Percentiles rank a stretch among this genome's conserved stretches.
Conservation (phyloP, 2,797 vertebrate genomes). For the Rhynchotus rufescens region DNA sequence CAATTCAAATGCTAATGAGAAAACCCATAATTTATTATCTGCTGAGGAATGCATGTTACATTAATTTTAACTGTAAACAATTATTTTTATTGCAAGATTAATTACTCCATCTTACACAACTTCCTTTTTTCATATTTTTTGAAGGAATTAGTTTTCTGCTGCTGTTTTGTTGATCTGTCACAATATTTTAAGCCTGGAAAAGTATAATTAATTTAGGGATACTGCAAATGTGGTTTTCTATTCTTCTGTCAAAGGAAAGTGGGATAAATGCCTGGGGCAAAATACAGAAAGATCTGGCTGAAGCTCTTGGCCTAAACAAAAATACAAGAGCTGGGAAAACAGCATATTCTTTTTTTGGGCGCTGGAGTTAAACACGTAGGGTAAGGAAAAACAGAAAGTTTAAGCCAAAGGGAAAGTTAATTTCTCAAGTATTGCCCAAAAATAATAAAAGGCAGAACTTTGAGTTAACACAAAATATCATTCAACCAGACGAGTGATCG, state of each 20-base stretch:
- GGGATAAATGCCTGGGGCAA: constrained; percentile 76
- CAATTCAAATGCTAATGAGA: constrained; percentile 91
- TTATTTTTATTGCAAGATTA: constrained; percentile 94
- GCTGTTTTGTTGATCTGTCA: constrained; percentile 82
- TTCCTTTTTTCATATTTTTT: constrained; percentile 86
- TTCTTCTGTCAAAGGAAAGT: constrained; percentile 79
- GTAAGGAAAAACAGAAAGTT: neutral
- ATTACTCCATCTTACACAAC: constrained; percentile 85
- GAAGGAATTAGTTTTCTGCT: constrained; percentile 81
- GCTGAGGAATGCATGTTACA: constrained; percentile 90
- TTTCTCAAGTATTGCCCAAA: neutral
- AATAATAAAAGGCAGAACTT: neutral
- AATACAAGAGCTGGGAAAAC: constrained; percentile 53
- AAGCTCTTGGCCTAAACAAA: constrained; percentile 65
- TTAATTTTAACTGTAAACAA: constrained; percentile 94
- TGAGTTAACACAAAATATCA: neutral
- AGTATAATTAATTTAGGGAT: constrained; percentile 81
- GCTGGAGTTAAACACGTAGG: neutral
- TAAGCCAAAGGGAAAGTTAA: neutral
- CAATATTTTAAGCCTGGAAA: constrained; percentile 77
- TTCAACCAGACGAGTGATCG: neutral
- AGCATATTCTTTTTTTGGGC: neutral
- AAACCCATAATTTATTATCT: constrained; percentile 92
- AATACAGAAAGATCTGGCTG: constrained; percentile 65
- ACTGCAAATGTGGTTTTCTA: constrained; percentile 78